Evolutionary conservation across 2,888 invertebrate genomes (phyloP).

Genomic region (Anoplius nigerrimus): DNA sequence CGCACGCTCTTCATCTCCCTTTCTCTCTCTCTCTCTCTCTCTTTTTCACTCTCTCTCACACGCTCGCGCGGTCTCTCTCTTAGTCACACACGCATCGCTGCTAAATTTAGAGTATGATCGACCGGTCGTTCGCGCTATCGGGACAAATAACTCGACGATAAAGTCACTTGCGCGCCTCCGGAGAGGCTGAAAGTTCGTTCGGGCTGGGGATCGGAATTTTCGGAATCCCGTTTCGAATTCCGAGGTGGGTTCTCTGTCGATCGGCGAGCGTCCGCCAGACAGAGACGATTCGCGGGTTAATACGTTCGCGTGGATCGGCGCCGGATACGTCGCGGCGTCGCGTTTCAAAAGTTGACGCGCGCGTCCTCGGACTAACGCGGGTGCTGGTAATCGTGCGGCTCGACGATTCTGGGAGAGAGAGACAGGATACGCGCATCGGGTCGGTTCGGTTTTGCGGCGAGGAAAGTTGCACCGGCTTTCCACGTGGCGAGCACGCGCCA

Average conservation of each 20-base stretch:
- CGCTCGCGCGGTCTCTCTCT: slow-evolving; percentile 5
- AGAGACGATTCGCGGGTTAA: too few species aligned
- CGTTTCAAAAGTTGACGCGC: too few species aligned
- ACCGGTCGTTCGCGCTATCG: slow-evolving; percentile 57
- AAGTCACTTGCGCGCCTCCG: slow-evolving; percentile 45
- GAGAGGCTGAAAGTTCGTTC: slow-evolving; percentile 12
- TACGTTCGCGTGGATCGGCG: too few species aligned
- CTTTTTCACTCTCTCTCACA: neutral
- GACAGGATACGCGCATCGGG: neutral
- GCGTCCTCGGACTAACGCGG: too few species aligned
- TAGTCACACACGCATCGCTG: slow-evolving; percentile 13
- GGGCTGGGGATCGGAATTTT: neutral
- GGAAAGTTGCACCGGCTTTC: slow-evolving; percentile 12
- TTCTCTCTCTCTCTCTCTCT: neutral
- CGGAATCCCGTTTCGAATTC: too few species aligned
- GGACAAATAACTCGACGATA: slow-evolving; percentile 57
- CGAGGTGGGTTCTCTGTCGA: too few species aligned
- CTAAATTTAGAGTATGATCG: slow-evolving; percentile 65
- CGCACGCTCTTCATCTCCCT: slow-evolving; percentile 15
- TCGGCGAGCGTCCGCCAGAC: too few species aligned
- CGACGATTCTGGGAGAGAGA: neutral
- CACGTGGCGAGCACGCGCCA: slow-evolving; percentile 51
- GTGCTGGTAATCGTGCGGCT: slow-evolving; percentile 1
- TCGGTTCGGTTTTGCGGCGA: too few species aligned
- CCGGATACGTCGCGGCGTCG: too few species aligned